Conservation (phyloP, 1,140 invertebrate genomes). For the Hydropsyche tenuis region DNA sequence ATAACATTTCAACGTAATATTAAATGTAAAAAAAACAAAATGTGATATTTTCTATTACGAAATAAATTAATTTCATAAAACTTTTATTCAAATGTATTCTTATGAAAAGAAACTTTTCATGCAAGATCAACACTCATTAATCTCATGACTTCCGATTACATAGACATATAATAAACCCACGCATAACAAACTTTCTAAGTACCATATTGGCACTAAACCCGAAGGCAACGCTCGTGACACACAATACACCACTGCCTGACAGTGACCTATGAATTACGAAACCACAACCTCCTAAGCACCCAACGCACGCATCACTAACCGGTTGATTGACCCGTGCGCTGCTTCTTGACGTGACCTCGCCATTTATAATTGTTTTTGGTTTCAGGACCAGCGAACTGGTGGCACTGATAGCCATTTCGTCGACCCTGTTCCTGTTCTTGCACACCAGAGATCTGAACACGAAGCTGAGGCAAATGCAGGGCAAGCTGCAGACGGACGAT, state of each 20-base stretch:
- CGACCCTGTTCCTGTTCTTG: conserved; percentile 80
- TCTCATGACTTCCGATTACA: not conserved
- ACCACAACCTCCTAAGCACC: not conserved
- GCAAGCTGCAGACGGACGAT: conserved; percentile 74
- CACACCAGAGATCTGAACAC: conserved; percentile 81
- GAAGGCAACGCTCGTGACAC: no score
- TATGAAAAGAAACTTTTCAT: not conserved
- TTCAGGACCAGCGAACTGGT: conserved; percentile 70
- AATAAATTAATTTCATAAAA: not conserved
- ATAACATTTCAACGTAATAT: no score
- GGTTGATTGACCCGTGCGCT: not conserved
- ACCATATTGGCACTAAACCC: no score
- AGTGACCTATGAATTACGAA: no score
- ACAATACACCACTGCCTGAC: no score
- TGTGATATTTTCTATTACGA: no score
- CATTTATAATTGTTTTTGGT: conserved; percentile 27
- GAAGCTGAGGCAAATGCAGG: conserved; percentile 77
- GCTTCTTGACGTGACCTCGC: not conserved
- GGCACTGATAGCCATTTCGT: conserved; percentile 78
- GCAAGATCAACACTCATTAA: not conserved
- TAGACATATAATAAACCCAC: no score
- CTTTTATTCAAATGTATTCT: not conserved
- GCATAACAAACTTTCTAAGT: no score
- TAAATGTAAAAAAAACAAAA: no score
- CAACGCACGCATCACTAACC: not conserved